Percentiles rank a stretch among this genome's conserved stretches.
Evolutionary conservation across 1,140 invertebrate genomes (phyloP).

Genomic region (Platyscapa corneri): DNA sequence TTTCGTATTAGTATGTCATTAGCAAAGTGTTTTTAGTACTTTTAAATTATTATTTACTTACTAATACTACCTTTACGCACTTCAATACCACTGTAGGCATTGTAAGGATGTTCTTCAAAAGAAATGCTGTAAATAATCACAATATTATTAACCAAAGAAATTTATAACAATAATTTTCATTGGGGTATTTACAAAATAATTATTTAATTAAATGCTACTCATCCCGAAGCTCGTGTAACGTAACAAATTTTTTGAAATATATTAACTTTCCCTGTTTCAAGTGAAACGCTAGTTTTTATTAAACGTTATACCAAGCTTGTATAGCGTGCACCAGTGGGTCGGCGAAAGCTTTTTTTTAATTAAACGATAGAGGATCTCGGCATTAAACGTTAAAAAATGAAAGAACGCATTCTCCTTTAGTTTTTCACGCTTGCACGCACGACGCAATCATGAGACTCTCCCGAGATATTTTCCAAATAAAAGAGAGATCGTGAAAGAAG

Average conservation of each 20-base stretch:
- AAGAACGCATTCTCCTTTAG: constrained; percentile 2
- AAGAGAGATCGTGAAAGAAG: constrained; percentile 7
- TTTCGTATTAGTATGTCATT: too few species aligned
- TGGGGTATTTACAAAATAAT: not conserved
- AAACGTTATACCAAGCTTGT: not conserved
- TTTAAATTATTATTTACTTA: too few species aligned
- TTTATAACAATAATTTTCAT: too few species aligned
- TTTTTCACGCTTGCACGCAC: not conserved
- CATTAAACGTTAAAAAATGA: not conserved
- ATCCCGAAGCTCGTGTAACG: not conserved
- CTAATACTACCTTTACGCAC: too few species aligned
- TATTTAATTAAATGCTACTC: not conserved
- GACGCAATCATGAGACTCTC: constrained; percentile 35
- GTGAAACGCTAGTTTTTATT: not conserved
- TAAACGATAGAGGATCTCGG: not conserved
- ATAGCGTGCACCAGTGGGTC: not conserved
- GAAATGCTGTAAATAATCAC: too few species aligned
- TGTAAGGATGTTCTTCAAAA: too few species aligned
- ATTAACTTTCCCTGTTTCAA: not conserved
- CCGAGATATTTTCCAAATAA: constrained; percentile 24
- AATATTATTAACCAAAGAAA: too few species aligned
- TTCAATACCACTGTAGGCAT: too few species aligned
- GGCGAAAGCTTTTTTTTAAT: not conserved
- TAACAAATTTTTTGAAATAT: not conserved
- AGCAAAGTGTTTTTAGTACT: too few species aligned